Base-by-base conservation (phyloP, 2,113 vertebrate species). In the Microtus richardsoni region DNA sequence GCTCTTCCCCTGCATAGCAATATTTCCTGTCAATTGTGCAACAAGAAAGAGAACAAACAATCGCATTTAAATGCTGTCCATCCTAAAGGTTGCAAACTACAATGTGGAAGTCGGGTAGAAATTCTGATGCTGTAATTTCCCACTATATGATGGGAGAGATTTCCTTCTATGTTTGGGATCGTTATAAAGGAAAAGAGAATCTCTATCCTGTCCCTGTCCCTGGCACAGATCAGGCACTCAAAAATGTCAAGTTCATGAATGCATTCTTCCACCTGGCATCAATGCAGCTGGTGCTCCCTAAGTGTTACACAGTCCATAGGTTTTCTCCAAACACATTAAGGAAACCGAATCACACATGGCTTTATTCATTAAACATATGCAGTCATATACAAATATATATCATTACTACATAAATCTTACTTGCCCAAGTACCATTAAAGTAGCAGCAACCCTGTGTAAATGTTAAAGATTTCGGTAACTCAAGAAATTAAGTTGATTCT, bases 401-500 rank as follows among this genome's bases (percentile, higher is more conserved):
- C 60, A 68, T 30, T 36, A 83, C 26, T 74, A 74, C 60, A 74
- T 33, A 95, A 89, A 85, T 83, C 39, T 60, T 70, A 68, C 28
- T 82, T 68, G 88, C 39, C 49, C 73, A 91, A 85, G 41, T 66
- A 87, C 74, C 78, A 96, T 9, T 87, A 16, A 94, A 62, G 28
- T 70, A 78, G 44, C 41, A 86, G 10, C 44, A 60, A 78, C 36
- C 30, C 75, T 94, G 84, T 91, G 54, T 62, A 96, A 96, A 82
- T 54, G 47, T 52, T 92, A 80, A 85, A 70, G 88, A 85, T 90
- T 47, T 91, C 75, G 82, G 73, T 10, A 95, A 68, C 47, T 94
- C 88, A 92, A 89, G 89, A 49, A 96, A 90, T 88, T 66, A 93
- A 91, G 85, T 62, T 93, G 52, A 74, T 58, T 88, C 88, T 80